Base-by-base conservation (phyloP, 2,797 vertebrate species). In the Enteromius treurensis region DNA sequence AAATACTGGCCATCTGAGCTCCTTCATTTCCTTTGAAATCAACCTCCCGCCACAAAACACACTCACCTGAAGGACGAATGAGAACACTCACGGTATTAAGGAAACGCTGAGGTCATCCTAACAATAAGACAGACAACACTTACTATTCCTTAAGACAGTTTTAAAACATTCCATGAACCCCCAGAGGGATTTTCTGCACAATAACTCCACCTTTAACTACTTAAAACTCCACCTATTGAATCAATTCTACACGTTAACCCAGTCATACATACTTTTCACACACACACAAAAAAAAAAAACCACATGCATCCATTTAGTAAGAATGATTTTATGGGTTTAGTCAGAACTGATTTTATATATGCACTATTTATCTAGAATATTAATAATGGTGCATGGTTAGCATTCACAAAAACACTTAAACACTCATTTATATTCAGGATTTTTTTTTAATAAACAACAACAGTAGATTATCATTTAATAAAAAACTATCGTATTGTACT, bases 1-100 rank as follows among this genome's bases (percentile, higher is more conserved):
- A 86, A 88, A 88, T 88, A 88, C 70, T 64, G n/a, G 82, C 78
- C 77, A 88, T 71, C 71, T 47, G 84, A 88, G 87, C 69, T 80
- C 64, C 55, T 40, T 65, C 79, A 84, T 87, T 87, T 87, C 84
- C 86, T 84, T 85, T 71, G 34, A 84, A 77, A 85, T 78, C 86
- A 80, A 80, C 65, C 81, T 75, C 67, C 67, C 37, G 74, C 82
- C 82, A 71, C 83, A 65, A 47, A 42, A 82, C 60, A 70, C 71
- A 19, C 70, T 26, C 84, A 74, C 75, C 53, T 71, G 77, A 78
- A 68, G 80, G 26, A 26, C 75, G 79, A 68, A 81, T 9, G 15
- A 69, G 60, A 47, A 73, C 67, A 76, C 80, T 85, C 73, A 76
- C 53, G 5, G 29, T 64, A 74, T 64, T 60, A 49, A 74, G 29